Evolutionary conservation across 2,113 vertebrate species (phyloP).

Genomic region (Polypterus bichir): DNA sequence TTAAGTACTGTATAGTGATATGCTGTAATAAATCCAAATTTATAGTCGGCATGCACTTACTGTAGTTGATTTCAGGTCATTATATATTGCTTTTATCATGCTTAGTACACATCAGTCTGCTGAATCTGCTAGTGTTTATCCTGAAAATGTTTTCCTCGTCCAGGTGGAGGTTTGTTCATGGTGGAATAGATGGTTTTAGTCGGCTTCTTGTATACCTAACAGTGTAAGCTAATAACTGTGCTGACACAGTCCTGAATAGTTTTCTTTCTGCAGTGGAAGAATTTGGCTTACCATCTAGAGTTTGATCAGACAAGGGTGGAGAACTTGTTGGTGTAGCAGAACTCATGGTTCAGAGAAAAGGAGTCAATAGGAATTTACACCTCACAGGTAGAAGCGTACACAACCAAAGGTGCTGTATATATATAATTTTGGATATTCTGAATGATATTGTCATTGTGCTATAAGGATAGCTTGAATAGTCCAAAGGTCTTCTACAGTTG

Average conservation of each 20-base stretch:
- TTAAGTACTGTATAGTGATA: no score
- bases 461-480: no score
- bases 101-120: no score
- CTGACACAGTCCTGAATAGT: neutral
- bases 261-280: neutral
- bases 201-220: neutral
- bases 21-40: no score
- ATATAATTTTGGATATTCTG: neutral
- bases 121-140: no score
- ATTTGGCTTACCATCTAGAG: neutral
- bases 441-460: no score
- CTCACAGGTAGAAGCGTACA: neutral
- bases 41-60: no score
- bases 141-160: no score
- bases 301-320: neutral
- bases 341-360: neutral
- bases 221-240: neutral
- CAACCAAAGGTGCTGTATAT: neutral
- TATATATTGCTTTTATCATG: no score
- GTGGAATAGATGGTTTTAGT: neutral
- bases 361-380: neutral
- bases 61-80: no score
- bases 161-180: neutral
- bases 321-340: neutral
- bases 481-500: no score